phyloP scores from a whole-genome alignment of 2,888 invertebrate genomes.

The Leptura quadrifasciata region DNA sequence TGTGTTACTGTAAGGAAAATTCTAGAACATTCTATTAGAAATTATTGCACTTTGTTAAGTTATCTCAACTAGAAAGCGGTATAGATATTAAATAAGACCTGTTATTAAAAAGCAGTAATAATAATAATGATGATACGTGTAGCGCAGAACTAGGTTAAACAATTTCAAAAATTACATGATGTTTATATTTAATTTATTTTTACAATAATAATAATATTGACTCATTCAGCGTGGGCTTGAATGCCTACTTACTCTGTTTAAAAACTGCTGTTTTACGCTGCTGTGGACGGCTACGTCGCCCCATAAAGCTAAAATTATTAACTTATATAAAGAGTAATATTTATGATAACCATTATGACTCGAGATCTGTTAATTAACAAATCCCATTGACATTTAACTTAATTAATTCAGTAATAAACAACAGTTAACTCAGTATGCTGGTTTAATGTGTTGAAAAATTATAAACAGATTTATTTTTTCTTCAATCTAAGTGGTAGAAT shows the following conservation, averaged over 20 bases:
- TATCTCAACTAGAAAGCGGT: too few species aligned
- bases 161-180: slow-evolving; percentile 11
- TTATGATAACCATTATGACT: background rate
- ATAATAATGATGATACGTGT: too few species aligned
- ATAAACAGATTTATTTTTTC: background rate
- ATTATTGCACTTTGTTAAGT: too few species aligned
- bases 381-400: slow-evolving; percentile 10
- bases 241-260: background rate
- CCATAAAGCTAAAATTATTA: background rate
- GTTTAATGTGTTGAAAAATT: background rate
- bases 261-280: background rate
- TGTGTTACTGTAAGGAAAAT: too few species aligned
- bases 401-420: slow-evolving; percentile 15
- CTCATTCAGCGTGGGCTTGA: slow-evolving; percentile 12
- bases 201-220: slow-evolving; percentile 16
- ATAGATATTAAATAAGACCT: too few species aligned
- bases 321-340: background rate
- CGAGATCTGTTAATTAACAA: background rate
- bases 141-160: slow-evolving; percentile 13
- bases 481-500: background rate
- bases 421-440: background rate
- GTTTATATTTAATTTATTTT: slow-evolving; percentile 28
- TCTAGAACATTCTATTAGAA: too few species aligned
- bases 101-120: too few species aligned
- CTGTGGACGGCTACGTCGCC: background rate